Evolutionary conservation across 2,113 vertebrate species (phyloP), one percentile per base, ranked within the genome.

Genomic region (Strigops habroptila): DNA sequence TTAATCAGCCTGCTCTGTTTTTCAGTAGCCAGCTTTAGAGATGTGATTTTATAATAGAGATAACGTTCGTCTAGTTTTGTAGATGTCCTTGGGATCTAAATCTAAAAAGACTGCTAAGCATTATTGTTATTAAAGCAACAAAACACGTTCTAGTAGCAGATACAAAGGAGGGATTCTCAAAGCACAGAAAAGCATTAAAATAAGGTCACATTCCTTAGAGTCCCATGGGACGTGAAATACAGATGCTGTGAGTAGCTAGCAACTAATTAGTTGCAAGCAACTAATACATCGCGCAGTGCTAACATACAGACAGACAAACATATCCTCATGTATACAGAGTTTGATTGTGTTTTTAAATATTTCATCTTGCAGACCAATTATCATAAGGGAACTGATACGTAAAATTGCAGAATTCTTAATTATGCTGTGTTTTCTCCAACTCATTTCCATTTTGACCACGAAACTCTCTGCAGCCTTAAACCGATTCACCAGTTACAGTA

Each of bases 361-460:
- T 96, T 96, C 88, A 97, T 95, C 88, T 93, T 64, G 57, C 88
- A 82, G 82, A 46, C 57, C 93, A 96, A 96, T 97, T 96, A 97
- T 79, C 89, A 89, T 91, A 89, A 81, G 84, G 89, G 93, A 96
- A 95, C 70, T 89, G 96, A 97, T 95, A 96, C 74, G 70, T 95
- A 96, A 97, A 96, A 97, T 96, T 95, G 93, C 84, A 79, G 12
- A 91, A 95, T 95, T 95, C 89, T 93, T 95, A 95, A 97, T 96
- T 95, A 94, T 28, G 35, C 18, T 71, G 41, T 86, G 53, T 82
- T 86, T 77, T 90, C 53, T 82, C 85, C 49, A 44, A 60, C 78
- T 95, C 82, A 69, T 94, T 94, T 95, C 79, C 93, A 90, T 94
- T 94, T 95, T 88, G 93, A 94, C 96, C 87, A 91, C 15, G 82